Base-by-base conservation (phyloP, 2,797 vertebrate genomes). In the Spea hammondii region DNA sequence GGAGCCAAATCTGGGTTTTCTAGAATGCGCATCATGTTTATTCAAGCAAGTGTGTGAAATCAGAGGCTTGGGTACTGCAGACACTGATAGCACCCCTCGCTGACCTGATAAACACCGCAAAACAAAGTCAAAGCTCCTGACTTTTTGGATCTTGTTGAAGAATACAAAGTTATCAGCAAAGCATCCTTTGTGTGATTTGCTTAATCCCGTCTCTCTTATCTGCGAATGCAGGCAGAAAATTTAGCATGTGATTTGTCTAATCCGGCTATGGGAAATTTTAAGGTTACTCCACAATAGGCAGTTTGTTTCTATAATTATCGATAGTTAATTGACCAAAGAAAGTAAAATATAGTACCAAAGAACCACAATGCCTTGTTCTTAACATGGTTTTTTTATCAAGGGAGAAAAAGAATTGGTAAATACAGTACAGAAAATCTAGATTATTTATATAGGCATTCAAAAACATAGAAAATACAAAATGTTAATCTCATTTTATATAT, bases 151-250 rank as follows among this genome's bases (percentile, higher is more conserved):
- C 4, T 6, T 54, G 47, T 57, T 55, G 70, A 72, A 51, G 51
- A 51, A 70, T 70, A 70, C 49, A 70, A 53, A 72, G 70, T 72
- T 72, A 72, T 57, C 70, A 57, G 54, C 70, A 72, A 51, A 57
- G 70, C 70, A 8, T 13, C 53, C 44, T 45, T 72, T 72, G 70
- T 72, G 11, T 48, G 17, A 46, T 72, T 57, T 72, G 70, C 70
- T 72, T 72, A 72, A 72, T 72, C 70, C 70, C 46, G 53, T 8
- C 54, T 6, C 17, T 59, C 70, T 72, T 72, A 72, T 72, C 70
- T 72, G 13, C 6, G 50, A 13, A 54, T 57, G 70, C 70, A 72
- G 70, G 54, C 54, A 10, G 70, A 72, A 72, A 46, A 72, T 57
- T 72, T 47, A 72, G 32, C 70, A 72, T 57, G 32, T 9, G 53